Conservation (phyloP, 2,888 invertebrate species). For the Craniophora ligustri region DNA sequence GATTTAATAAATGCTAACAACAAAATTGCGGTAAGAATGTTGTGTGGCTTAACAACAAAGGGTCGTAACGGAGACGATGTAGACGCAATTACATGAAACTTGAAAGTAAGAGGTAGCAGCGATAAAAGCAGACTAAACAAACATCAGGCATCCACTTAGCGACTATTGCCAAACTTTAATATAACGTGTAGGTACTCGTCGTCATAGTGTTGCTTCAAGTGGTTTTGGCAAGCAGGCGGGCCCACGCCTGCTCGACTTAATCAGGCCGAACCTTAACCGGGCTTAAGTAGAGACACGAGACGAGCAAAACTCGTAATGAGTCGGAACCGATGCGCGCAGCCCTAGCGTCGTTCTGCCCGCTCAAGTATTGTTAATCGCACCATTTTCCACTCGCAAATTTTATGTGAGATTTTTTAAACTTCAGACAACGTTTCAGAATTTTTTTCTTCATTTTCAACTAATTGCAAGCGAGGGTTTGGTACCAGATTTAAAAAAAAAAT, state of each 20-base stretch:
- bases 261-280: constrained; percentile 79
- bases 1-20: constrained; percentile 20
- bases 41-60: constrained; percentile 40
- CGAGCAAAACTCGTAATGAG: constrained; percentile 81
- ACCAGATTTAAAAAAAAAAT: constrained; percentile 19
- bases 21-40: constrained; percentile 31
- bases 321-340: constrained; percentile 74
- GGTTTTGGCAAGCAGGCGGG: constrained; percentile 82
- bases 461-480: constrained; percentile 34
- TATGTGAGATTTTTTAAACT: constrained; percentile 34
- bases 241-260: constrained; percentile 79
- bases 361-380: constrained; percentile 69
- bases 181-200: constrained; percentile 68
- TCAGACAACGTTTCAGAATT: constrained; percentile 34
- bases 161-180: constrained; percentile 78
- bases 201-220: constrained; percentile 72
- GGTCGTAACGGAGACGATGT: constrained; percentile 41
- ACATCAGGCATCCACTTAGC: constrained; percentile 66
- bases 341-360: constrained; percentile 73
- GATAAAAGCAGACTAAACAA: constrained; percentile 63
- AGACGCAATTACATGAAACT: constrained; percentile 60
- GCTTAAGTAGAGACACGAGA: constrained; percentile 67
- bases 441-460: constrained; percentile 31
- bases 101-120: constrained; percentile 56
- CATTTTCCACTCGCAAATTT: constrained; percentile 49